phyloP scores from a whole-genome alignment of 2,888 invertebrate genomes.

The Elegia similella region DNA sequence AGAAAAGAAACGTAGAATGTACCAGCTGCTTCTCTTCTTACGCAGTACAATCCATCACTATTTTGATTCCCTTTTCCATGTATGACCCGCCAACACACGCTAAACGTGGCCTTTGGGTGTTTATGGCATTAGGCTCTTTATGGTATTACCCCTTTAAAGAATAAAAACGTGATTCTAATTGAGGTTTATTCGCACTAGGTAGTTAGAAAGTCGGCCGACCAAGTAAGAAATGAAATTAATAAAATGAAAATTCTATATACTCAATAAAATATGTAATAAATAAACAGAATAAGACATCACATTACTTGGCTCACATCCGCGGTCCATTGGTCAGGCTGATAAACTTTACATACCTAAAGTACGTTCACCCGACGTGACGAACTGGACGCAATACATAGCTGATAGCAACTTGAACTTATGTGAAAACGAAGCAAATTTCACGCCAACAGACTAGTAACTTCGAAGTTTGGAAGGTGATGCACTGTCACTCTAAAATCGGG shows the following conservation, averaged over 20 bases:
- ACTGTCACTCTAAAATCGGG: conserved; percentile 75
- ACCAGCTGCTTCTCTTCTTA: no score
- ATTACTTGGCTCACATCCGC: conserved; percentile 1
- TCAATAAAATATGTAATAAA: background rate
- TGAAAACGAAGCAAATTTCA: background rate
- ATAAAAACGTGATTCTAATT: no score
- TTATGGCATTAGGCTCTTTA: no score
- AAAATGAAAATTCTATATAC: background rate
- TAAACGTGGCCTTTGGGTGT: no score
- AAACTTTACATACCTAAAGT: conserved; percentile 14
- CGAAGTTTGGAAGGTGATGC: conserved; percentile 74
- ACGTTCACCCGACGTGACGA: conserved; percentile 11
- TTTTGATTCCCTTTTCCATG: no score
- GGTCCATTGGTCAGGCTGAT: conserved; percentile 9
- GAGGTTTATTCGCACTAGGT: background rate
- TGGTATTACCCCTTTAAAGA: no score
- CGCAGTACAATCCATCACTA: no score
- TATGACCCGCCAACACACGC: no score
- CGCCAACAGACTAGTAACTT: conserved; percentile 47
- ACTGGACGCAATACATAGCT: background rate
- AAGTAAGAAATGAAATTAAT: background rate
- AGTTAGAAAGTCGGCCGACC: no score
- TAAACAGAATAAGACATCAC: background rate
- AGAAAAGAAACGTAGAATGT: no score
- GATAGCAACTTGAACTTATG: background rate